phyloP scores from a whole-genome alignment of 2,797 vertebrate species.

The Cynopterus sphinx region DNA sequence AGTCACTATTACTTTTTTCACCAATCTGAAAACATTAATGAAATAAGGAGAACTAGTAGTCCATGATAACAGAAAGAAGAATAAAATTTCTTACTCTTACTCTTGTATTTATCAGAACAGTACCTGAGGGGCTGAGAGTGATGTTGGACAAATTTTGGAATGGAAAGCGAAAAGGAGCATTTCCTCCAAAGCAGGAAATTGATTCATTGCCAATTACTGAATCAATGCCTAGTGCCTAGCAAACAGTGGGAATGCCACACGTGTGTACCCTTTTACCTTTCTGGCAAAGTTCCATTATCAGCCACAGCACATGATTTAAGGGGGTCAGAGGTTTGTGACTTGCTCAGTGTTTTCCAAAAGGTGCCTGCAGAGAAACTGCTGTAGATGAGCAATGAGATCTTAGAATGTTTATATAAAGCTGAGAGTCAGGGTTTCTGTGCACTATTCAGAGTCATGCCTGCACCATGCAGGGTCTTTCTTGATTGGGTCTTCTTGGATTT shows the following conservation, averaged over 20 bases:
- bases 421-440: background rate
- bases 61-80: background rate
- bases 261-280: background rate
- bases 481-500: background rate
- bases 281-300: background rate
- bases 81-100: background rate
- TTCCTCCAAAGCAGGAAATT: constrained; percentile 33
- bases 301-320: background rate
- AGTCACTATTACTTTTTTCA: background rate
- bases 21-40: background rate
- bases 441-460: background rate
- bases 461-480: background rate
- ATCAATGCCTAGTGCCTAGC: background rate
- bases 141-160: background rate
- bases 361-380: background rate
- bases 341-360: background rate
- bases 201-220: background rate
- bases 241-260: background rate
- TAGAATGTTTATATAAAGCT: background rate
- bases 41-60: background rate
- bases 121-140: background rate
- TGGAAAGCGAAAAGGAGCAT: background rate
- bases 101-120: background rate
- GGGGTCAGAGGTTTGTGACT: background rate
- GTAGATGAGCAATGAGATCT: background rate